These are phyloP conservation scores for Zaprionus tsacasi DNA, from an alignment of 1,140 invertebrate species.

Conservation along the genomic window DNA sequence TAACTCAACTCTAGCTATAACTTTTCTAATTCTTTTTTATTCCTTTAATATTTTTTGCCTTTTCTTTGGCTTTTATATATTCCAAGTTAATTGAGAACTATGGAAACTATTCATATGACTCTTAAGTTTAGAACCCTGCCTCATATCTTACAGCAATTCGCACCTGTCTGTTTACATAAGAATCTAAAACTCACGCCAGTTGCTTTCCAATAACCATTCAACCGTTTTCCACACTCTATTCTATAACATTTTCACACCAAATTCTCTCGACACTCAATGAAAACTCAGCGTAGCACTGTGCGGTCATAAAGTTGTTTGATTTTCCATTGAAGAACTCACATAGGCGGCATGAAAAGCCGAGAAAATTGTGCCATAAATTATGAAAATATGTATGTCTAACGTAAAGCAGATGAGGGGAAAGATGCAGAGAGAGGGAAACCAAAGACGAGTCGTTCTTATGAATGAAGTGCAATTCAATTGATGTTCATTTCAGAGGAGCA, in stretches of 20 bases:
- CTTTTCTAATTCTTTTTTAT: too few relatives aligned
- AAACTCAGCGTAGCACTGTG: not conserved
- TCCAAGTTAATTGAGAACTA: too few relatives aligned
- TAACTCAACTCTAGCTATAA: too few relatives aligned
- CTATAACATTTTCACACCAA: slow-evolving; percentile 5
- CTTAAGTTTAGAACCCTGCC: not conserved
- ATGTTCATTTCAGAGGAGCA: slow-evolving; percentile 56
- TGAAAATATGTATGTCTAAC: slow-evolving; percentile 5
- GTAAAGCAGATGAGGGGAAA: not conserved
- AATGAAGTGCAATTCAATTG: slow-evolving; percentile 76
- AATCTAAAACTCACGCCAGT: not conserved
- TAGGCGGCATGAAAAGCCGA: not conserved
- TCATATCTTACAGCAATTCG: not conserved
- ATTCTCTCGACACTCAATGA: slow-evolving; percentile 9
- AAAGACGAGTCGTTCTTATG: slow-evolving; percentile 30
- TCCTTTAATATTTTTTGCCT: too few relatives aligned
- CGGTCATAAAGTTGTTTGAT: slow-evolving; percentile 21
- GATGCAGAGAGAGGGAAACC: not conserved
- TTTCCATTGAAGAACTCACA: slow-evolving; percentile 32
- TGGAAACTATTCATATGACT: not conserved
- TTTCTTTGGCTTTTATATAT: too few relatives aligned
- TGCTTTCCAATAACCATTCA: slow-evolving; percentile 1
- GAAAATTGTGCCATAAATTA: slow-evolving; percentile 22
- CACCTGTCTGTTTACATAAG: not conserved
- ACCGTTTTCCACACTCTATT: not conserved